Base-by-base conservation (phyloP, 1,140 invertebrate genomes). In the Leucophenga varia region DNA sequence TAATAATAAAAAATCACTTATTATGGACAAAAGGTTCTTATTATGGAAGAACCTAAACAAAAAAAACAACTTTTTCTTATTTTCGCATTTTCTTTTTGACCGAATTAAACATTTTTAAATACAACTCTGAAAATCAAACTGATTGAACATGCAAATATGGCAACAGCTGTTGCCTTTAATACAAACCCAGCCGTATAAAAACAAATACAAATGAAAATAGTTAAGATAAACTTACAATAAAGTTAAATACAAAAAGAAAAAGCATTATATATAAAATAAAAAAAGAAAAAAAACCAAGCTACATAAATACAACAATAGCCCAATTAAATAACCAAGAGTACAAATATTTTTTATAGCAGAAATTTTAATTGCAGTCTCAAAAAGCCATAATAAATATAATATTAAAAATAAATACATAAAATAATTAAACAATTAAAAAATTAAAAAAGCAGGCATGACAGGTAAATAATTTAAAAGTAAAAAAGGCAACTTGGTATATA, bases 311-410 rank as follows among this genome's bases (percentile, higher is more conserved):
- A 47, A 72, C 69, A 73, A 73, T 73, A 73, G 69, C 70, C 70
- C 70, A 72, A 73, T 72, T 72, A 64, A 68, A 71, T 61, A 72
- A 73, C 70, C 69, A 72, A 73, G 61, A 73, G 70, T 73, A 73
- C 70, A 73, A 73, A 73, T 73, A 73, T 70, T 70, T 73, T 72
- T 63, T 67, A 67, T 67, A 67, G 63, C 64, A 68, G 64, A 67
- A 67, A 67, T 67, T 68, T 67, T 63, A 67, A 67, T 59, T 67
- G 63, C 63, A 67, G 64, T 67, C 57, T 63, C 63, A 68, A 68
- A 54, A 57, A 61, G 56, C 58, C 63, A 58, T 58, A 57, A 50
- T 57, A 38, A 48, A 55, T 52, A 54, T 43, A 58, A 54, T 39
- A 47, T 49, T n/a, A n/a, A n/a, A n/a, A 25, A 25, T 5, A 6